Base-by-base conservation (phyloP, 2,797 vertebrate species). In the Sebastes oblongus region DNA sequence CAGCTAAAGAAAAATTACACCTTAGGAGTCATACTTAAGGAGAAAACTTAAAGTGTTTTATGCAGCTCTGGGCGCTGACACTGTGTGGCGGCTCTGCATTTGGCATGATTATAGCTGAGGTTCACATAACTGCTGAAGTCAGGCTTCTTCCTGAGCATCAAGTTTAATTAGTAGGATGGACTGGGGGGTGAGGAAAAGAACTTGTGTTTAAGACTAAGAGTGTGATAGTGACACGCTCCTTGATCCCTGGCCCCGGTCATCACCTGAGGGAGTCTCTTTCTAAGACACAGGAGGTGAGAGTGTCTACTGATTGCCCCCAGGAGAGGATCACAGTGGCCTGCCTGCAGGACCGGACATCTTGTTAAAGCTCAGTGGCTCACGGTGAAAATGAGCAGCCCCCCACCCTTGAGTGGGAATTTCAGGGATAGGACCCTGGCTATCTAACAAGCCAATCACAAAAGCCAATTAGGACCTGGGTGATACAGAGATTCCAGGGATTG, bases 371-470 rank as follows among this genome's bases (percentile, higher is more conserved):
- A 88, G 89, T 91, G 91, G 87, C 89, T 90, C 87, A 84, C 61
- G 22, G 87, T 89, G 80, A 91, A 95, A 94, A 94, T 91, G 92
- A 94, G 92, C 89, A 90, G 16, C 46, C 86, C 83, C 89, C 86
- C 78, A 84, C 91, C 91, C 82, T 93, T 93, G 88, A 91, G 87
- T 85, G 83, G 86, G 91, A 94, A 94, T 95, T 94, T 93, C 89
- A 92, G 91, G 91, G 83, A 92, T 90, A 88, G 90, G 84, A 87
- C 92, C 84, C 79, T 72, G 66, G 91, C 88, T 92, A 91, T 93
- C 93, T 94, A 94, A 96, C 91, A 94, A 95, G 92, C 92, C 93
- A 95, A 95, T 96, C 94, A 95, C 93, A 92, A 94, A 94, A 95
- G 94, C 95, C 95, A 96, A 96, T 96, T 96, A 96, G 91, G 92